Conservation (phyloP, 2,113 vertebrate species). For the Paradisaea rubra region DNA sequence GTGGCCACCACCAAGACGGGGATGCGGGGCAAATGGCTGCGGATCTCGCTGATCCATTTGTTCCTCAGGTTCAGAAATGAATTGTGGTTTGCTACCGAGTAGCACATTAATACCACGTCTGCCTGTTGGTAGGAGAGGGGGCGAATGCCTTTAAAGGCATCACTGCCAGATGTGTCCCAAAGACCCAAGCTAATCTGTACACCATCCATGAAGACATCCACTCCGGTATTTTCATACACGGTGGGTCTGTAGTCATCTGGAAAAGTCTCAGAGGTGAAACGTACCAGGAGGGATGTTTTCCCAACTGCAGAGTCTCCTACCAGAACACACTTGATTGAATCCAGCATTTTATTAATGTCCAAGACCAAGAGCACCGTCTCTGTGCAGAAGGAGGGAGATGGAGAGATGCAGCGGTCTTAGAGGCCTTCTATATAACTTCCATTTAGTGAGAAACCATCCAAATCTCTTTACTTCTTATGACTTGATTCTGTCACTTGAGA, state of each 20-base stretch:
- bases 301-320: conserved; percentile 92
- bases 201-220: conserved; percentile 95
- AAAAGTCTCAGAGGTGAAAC: conserved; percentile 94
- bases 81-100: conserved; percentile 88
- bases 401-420: background rate
- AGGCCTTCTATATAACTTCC: background rate
- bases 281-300: conserved; percentile 90
- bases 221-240: conserved; percentile 93
- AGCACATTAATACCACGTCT: conserved; percentile 90
- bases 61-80: conserved; percentile 82
- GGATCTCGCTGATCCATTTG: conserved; percentile 88
- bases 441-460: conserved; percentile 18
- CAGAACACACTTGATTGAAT: conserved; percentile 90
- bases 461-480: background rate
- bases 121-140: conserved; percentile 95
- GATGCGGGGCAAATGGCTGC: conserved; percentile 81
- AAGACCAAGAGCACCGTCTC: background rate
- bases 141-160: conserved; percentile 86
- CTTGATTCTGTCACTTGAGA: background rate
- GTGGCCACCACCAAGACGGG: conserved; percentile 91
- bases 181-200: conserved; percentile 90
- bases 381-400: background rate
- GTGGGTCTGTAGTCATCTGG: conserved; percentile 91
- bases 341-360: conserved; percentile 59
- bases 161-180: conserved; percentile 93